Conservation (phyloP, 2,888 invertebrate genomes). For the Melanargia galathea region DNA sequence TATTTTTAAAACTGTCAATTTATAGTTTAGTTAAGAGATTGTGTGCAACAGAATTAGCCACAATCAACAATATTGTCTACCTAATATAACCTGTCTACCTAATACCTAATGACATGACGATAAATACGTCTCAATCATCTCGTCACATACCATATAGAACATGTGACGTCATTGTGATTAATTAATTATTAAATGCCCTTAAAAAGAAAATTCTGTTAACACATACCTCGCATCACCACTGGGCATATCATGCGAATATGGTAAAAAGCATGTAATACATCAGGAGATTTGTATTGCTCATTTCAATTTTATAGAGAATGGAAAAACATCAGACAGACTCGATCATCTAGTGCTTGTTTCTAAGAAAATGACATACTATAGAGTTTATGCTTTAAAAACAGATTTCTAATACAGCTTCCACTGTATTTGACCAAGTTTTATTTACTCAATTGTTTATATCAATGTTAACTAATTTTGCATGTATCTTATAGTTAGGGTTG, state of each 20-base stretch:
- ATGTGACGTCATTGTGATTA: background rate
- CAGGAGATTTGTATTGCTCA: background rate
- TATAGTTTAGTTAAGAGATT: too few relatives aligned
- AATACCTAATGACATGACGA: background rate
- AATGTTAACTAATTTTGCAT: background rate
- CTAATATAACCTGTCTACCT: too few relatives aligned
- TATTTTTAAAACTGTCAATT: too few relatives aligned
- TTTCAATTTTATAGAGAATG: slow-evolving; percentile 1
- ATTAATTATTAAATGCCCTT: background rate
- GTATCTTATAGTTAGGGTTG: background rate
- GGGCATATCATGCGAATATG: slow-evolving; percentile 5
- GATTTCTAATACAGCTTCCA: slow-evolving; percentile 3
- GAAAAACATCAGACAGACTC: background rate
- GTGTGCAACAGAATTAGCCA: too few relatives aligned
- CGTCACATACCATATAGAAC: background rate
- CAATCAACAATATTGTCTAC: too few relatives aligned
- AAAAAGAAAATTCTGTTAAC: background rate
- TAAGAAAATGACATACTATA: background rate
- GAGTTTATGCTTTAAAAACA: background rate
- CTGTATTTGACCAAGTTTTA: background rate
- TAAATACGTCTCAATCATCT: background rate
- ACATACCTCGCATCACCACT: background rate
- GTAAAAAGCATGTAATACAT: background rate
- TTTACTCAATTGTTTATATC: background rate
- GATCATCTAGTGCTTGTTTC: background rate